Conservation (phyloP, 30 jellyfish, hydroid and myxozoan species). For the Chrysaora quinquecirrha region DNA sequence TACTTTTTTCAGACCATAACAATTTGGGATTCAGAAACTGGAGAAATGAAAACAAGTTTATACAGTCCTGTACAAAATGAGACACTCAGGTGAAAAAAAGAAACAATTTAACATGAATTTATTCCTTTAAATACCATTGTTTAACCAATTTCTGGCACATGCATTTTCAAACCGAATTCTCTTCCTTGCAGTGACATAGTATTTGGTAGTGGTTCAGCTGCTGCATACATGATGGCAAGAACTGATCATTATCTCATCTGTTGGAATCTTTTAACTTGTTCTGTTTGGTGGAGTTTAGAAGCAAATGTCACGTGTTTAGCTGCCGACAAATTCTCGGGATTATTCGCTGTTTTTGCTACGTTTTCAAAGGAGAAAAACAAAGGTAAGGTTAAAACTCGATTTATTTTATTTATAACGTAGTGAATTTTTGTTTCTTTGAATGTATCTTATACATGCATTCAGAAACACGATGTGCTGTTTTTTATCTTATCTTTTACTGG, state of each 20-base stretch:
- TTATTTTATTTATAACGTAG: background rate
- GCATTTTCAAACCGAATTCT: no score
- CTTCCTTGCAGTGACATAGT: slow-evolving; percentile 46
- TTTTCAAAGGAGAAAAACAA: slow-evolving; percentile 20
- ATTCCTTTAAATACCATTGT: no score
- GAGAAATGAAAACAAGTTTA: slow-evolving; percentile 43
- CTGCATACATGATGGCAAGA: slow-evolving; percentile 69
- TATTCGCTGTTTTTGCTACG: slow-evolving; percentile 61
- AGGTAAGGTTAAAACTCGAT: slow-evolving; percentile 26
- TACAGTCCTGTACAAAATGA: slow-evolving; percentile 51
- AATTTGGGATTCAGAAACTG: slow-evolving; percentile 73
- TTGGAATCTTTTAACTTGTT: slow-evolving; percentile 79
- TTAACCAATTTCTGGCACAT: no score
- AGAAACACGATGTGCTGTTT: background rate
- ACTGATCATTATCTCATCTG: slow-evolving; percentile 62
- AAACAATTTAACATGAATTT: no score
- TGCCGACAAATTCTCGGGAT: slow-evolving; percentile 72
- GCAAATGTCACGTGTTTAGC: slow-evolving; percentile 58
- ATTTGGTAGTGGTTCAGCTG: slow-evolving; percentile 75
- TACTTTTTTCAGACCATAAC: slow-evolving; percentile 47
- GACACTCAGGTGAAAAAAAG: slow-evolving; percentile 34
- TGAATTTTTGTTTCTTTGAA: no score
- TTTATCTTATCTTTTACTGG: background rate
- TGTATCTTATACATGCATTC: background rate
- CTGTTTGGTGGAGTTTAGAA: slow-evolving; percentile 73